Percentiles rank a stretch among this genome's conserved stretches.
Evolutionary conservation across 2,113 vertebrate genomes (phyloP).

Genomic region (Dryoscopus gambensis): DNA sequence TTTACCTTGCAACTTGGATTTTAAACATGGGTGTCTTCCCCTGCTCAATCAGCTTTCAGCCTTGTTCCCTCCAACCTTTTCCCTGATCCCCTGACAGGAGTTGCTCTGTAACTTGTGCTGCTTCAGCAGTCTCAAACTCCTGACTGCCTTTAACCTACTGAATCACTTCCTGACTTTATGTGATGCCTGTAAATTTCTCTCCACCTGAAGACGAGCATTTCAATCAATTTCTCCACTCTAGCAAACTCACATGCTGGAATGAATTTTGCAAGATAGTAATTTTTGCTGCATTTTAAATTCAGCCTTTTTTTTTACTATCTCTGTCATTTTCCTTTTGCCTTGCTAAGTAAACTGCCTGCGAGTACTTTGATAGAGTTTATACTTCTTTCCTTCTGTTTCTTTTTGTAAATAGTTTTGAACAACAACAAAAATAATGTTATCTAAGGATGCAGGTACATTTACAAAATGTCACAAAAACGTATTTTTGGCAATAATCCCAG

Average conservation of each 20-base stretch:
- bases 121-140: neutral
- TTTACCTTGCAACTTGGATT: neutral
- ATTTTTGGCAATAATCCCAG: constrained; percentile 26
- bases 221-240: neutral
- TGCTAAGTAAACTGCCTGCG: neutral
- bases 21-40: neutral
- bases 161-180: neutral
- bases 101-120: neutral
- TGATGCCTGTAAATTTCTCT: neutral
- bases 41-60: neutral
- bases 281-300: neutral
- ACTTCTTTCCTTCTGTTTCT: neutral
- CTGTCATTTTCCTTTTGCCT: neutral
- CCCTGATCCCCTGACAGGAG: neutral
- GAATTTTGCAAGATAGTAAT: neutral
- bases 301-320: neutral
- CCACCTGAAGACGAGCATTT: neutral
- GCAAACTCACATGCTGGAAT: neutral
- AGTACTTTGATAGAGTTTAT: neutral
- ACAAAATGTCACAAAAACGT: constrained; percentile 26
- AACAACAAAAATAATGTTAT: constrained; percentile 33
- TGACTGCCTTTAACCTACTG: neutral
- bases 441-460: constrained; percentile 37
- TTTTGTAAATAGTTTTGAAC: neutral
- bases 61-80: neutral